These are phyloP conservation scores for Hedychridium roseum DNA, from an alignment of 2,888 invertebrate genomes.

Conservation along the genomic window DNA sequence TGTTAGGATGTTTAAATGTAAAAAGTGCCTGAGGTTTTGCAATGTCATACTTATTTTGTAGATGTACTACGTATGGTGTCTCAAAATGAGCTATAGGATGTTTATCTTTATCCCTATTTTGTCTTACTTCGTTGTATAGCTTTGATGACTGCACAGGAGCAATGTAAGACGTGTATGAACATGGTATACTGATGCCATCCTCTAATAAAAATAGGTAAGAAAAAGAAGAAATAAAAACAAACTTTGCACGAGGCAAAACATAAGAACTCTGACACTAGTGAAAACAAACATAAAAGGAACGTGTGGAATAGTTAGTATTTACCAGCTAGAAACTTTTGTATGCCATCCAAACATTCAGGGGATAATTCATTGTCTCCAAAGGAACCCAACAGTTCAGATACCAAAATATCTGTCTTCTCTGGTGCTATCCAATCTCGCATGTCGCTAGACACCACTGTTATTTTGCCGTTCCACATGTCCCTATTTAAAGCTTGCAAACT, in stretches of 20 bases:
- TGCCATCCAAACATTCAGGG: constrained; percentile 97
- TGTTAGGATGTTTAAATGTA: constrained; percentile 91
- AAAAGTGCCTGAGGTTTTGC: constrained; percentile 80
- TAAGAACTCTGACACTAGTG: not conserved
- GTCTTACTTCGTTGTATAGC: constrained; percentile 79
- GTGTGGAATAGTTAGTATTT: not conserved
- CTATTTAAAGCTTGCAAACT: constrained; percentile 75
- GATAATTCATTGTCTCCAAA: constrained; percentile 99
- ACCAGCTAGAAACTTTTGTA: constrained; percentile 83
- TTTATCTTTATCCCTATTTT: constrained; percentile 66
- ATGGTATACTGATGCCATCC: constrained; percentile 92
- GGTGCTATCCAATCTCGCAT: constrained; percentile 85
- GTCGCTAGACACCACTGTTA: constrained; percentile 83
- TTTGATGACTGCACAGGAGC: constrained; percentile 93
- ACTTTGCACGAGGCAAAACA: too few species aligned
- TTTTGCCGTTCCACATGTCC: constrained; percentile 80
- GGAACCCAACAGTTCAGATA: constrained; percentile 95
- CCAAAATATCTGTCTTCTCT: constrained; percentile 91
- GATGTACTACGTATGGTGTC: constrained; percentile 91
- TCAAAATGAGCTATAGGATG: constrained; percentile 71
- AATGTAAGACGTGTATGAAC: constrained; percentile 87
- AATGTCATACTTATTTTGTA: constrained; percentile 84
- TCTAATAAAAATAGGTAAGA: constrained; percentile 61
- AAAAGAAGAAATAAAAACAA: too few species aligned
- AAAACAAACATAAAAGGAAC: not conserved